Percentiles rank a stretch among this genome's conserved stretches.
These are phyloP conservation scores for Phalloptychus januarius DNA, from an alignment of 2,797 vertebrate species.

Conservation along the genomic window DNA sequence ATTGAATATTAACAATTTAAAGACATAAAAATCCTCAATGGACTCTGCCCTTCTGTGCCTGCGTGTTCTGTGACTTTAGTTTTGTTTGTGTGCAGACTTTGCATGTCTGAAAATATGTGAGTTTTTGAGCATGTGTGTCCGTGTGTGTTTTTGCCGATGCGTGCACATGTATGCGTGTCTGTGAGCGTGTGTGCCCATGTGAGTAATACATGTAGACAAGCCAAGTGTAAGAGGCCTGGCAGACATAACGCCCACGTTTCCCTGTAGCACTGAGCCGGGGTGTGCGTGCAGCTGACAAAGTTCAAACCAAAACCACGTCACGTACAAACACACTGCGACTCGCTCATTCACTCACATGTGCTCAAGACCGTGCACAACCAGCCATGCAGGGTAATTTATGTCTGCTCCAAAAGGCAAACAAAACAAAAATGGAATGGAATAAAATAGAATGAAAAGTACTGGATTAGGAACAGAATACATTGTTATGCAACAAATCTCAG, in stretches of 20 bases:
- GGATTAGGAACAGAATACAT: background rate
- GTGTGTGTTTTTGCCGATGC: slow-evolving; percentile 6
- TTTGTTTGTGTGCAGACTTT: slow-evolving; percentile 17
- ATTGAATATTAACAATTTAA: slow-evolving; percentile 60
- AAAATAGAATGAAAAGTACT: slow-evolving; percentile 3
- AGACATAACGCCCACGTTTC: slow-evolving; percentile 78
- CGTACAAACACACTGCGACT: slow-evolving; percentile 45
- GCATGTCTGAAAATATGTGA: slow-evolving; percentile 8
- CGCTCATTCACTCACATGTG: slow-evolving; percentile 27
- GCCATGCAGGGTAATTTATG: slow-evolving; percentile 71
- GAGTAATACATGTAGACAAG: slow-evolving; percentile 78
- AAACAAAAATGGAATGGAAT: slow-evolving; percentile 46
- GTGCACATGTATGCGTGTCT: slow-evolving; percentile 29
- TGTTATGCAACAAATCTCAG: background rate
- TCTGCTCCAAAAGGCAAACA: slow-evolving; percentile 76
- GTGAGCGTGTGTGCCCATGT: slow-evolving; percentile 43
- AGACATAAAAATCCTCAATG: slow-evolving; percentile 50
- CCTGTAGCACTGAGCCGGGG: slow-evolving; percentile 67
- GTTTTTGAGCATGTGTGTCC: background rate
- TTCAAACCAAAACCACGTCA: slow-evolving; percentile 69
- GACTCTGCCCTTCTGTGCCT: slow-evolving; percentile 1
- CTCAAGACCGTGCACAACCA: slow-evolving; percentile 55
- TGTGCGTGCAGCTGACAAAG: slow-evolving; percentile 72
- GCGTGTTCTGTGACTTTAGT: slow-evolving; percentile 1
- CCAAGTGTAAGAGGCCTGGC: slow-evolving; percentile 78